A percentile compares a stretch with the other conserved stretches of the same genome.
These are phyloP conservation scores for Crematogaster levior DNA, from an alignment of 2,888 invertebrate species.

Conservation along the genomic window DNA sequence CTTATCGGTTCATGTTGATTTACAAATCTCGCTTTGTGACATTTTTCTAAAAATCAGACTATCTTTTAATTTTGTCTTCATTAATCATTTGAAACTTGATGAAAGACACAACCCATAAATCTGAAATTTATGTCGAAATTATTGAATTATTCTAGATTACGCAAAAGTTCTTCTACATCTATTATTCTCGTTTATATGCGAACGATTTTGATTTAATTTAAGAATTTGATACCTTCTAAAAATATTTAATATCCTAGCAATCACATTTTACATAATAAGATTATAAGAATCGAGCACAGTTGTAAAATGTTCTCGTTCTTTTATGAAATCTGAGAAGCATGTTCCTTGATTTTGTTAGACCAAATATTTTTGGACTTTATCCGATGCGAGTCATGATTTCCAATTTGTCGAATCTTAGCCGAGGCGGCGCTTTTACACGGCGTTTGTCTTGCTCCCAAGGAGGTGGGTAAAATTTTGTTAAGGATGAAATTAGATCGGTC, in stretches of 20 bases:
- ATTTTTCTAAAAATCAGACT: not conserved
- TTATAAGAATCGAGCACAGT: not conserved
- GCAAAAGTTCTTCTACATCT: not conserved
- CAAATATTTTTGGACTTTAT: conserved; percentile 1
- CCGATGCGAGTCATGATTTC: conserved; percentile 20
- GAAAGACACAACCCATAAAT: not conserved
- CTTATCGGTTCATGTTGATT: not conserved
- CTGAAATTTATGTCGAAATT: not conserved
- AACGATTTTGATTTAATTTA: not conserved
- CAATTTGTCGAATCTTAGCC: conserved; percentile 48
- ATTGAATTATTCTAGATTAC: not conserved
- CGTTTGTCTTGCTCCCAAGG: conserved; percentile 19
- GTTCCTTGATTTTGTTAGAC: conserved; percentile 1
- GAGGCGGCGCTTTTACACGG: conserved; percentile 10
- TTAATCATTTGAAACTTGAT: not conserved
- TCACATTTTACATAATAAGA: not conserved
- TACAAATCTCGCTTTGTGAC: not conserved
- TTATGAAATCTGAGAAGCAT: not conserved
- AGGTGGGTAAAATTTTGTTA: conserved; percentile 30
- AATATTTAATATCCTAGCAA: not conserved
- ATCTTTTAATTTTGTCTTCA: conserved; percentile 4
- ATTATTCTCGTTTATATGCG: too few relatives aligned
- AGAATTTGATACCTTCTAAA: too few relatives aligned
- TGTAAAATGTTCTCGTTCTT: not conserved
- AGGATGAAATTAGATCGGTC: conserved; percentile 33